These are phyloP conservation scores for Aldrovandia affinis DNA, from an alignment of 2,797 vertebrate species.

Conservation along the genomic window DNA sequence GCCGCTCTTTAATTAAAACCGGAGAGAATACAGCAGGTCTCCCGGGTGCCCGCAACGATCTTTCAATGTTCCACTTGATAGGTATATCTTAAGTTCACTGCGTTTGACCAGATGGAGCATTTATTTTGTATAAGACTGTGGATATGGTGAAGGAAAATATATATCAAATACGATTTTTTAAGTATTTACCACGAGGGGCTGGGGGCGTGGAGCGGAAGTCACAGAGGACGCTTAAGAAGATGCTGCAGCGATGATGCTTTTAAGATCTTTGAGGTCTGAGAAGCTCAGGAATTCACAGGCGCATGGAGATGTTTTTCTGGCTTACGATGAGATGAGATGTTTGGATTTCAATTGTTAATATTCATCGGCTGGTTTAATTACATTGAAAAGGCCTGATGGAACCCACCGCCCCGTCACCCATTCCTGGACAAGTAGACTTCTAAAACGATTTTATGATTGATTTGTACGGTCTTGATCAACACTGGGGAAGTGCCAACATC, in stretches of 20 bases:
- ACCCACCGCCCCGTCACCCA: background rate
- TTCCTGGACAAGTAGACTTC: slow-evolving; percentile 59
- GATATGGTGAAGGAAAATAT: slow-evolving; percentile 61
- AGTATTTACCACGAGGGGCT: background rate
- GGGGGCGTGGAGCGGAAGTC: slow-evolving; percentile 38
- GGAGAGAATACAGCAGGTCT: slow-evolving; percentile 70
- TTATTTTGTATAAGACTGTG: slow-evolving; percentile 76
- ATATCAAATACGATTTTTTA: slow-evolving; percentile 63
- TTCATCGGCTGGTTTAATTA: slow-evolving; percentile 72
- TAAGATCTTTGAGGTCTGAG: slow-evolving; percentile 62
- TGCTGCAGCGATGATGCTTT: slow-evolving; percentile 48
- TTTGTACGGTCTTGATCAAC: slow-evolving; percentile 63
- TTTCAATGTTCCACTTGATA: slow-evolving; percentile 79
- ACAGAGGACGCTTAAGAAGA: slow-evolving; percentile 53
- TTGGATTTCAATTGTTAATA: slow-evolving; percentile 75
- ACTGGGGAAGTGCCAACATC: slow-evolving; percentile 63
- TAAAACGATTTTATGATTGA: slow-evolving; percentile 69
- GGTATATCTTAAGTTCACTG: slow-evolving; percentile 77
- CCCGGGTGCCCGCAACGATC: slow-evolving; percentile 64
- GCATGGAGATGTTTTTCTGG: slow-evolving; percentile 64
- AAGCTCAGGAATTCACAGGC: slow-evolving; percentile 58
- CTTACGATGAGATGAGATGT: slow-evolving; percentile 67
- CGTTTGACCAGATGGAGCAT: slow-evolving; percentile 79
- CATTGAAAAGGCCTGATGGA: slow-evolving; percentile 57
- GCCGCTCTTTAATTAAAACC: slow-evolving; percentile 78